Evolutionary conservation across 2,797 vertebrate species (phyloP).

Genomic region (Ctenopoma multispine): DNA sequence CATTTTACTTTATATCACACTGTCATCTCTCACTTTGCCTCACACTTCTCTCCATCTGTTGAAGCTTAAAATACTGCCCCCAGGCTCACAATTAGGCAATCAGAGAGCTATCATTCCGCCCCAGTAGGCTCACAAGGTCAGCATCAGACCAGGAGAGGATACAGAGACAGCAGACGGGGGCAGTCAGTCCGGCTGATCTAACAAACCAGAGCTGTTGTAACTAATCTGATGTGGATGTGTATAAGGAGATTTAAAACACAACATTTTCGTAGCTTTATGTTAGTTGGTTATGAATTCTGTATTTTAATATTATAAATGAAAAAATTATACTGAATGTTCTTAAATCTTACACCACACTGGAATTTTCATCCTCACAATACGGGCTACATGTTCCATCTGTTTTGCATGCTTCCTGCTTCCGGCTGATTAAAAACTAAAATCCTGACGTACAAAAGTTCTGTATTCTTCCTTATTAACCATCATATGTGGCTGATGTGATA

Average conservation of each 20-base stretch:
- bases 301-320: conserved; percentile 4
- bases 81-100: conserved; percentile 80
- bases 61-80: conserved; percentile 71
- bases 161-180: conserved; percentile 27
- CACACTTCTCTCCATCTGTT: conserved; percentile 59
- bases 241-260: neutral
- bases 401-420: neutral
- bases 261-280: neutral
- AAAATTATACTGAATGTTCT: neutral
- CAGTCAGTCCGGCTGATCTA: conserved; percentile 32
- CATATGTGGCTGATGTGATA: conserved; percentile 5
- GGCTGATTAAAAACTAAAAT: conserved; percentile 7
- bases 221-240: neutral
- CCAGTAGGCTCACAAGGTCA: conserved; percentile 83
- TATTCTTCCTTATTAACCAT: neutral
- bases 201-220: conserved; percentile 16
- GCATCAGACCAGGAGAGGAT: conserved; percentile 39
- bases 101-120: conserved; percentile 77
- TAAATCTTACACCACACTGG: neutral
- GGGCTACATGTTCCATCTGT: neutral
- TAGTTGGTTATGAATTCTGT: neutral
- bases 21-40: conserved; percentile 41
- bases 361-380: neutral
- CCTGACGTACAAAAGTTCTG: conserved; percentile 5
- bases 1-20: conserved; percentile 2